Conservation (phyloP, 2,797 vertebrate genomes). For the Gobio occitaniae region DNA sequence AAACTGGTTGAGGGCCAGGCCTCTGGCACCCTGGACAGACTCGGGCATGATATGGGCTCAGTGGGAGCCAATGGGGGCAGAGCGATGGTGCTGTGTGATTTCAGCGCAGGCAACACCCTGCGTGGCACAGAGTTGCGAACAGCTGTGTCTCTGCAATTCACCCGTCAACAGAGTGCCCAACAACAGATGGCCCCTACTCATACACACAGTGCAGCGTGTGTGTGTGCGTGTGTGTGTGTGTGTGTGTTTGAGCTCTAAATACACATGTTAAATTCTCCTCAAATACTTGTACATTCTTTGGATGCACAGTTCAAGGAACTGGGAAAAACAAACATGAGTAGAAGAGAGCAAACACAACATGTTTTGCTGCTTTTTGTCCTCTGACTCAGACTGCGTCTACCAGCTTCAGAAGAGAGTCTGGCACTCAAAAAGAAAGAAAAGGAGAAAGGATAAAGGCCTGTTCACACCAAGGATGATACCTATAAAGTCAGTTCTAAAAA, state of each 20-base stretch:
- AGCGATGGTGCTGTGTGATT: constrained; percentile 41
- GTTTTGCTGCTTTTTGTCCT: constrained; percentile 30
- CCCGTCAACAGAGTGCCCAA: constrained; percentile 39
- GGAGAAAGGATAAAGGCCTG: neutral
- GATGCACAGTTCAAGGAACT: constrained; percentile 38
- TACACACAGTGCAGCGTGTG: constrained; percentile 14
- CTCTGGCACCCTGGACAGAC: constrained; percentile 41
- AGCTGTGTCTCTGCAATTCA: constrained; percentile 51
- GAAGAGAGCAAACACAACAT: constrained; percentile 34
- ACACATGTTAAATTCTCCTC: constrained; percentile 41
- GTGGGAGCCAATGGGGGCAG: constrained; percentile 26
- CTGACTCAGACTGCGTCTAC: neutral
- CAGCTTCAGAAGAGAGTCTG: neutral
- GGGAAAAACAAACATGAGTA: constrained; percentile 24
- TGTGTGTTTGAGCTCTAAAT: constrained; percentile 31
- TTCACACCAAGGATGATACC: neutral
- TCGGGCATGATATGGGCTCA: constrained; percentile 31
- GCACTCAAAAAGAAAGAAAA: neutral
- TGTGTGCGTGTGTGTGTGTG: constrained; percentile 21
- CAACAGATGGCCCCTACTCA: constrained; percentile 42
- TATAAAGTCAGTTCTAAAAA: no score
- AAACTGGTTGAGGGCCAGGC: neutral
- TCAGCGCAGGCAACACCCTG: constrained; percentile 36
- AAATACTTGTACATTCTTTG: constrained; percentile 31
- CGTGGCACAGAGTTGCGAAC: constrained; percentile 46